Conservation (phyloP, 2,888 invertebrate species). For the Tholera decimalis region DNA sequence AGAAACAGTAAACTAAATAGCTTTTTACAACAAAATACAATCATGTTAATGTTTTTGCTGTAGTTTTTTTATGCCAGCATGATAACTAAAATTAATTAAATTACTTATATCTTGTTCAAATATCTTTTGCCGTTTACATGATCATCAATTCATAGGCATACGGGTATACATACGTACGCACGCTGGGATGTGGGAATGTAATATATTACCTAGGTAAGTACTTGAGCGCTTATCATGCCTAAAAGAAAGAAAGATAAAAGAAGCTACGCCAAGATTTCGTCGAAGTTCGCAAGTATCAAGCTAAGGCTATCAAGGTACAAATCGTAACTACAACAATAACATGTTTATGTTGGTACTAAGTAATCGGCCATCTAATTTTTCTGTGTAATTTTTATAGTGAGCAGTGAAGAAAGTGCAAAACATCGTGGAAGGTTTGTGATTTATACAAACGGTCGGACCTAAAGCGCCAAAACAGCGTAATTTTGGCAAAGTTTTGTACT, state of each 20-base stretch:
- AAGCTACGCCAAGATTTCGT: constrained; percentile 37
- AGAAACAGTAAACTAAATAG: no score
- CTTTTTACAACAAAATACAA: no score
- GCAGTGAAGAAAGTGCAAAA: constrained; percentile 47
- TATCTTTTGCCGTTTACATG: constrained; percentile 3
- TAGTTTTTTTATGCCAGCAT: neutral
- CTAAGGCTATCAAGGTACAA: constrained; percentile 44
- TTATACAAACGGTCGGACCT: constrained; percentile 18
- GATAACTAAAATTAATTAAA: neutral
- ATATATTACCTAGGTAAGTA: neutral
- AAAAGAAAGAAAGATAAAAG: constrained; percentile 14
- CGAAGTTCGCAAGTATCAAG: constrained; percentile 17
- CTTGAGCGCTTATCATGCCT: neutral
- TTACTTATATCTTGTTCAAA: neutral
- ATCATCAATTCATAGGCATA: neutral
- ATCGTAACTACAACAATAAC: constrained; percentile 49
- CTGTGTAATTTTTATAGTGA: constrained; percentile 46
- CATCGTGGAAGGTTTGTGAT: constrained; percentile 13
- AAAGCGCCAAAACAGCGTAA: neutral
- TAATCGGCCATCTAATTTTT: constrained; percentile 63
- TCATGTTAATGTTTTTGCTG: no score
- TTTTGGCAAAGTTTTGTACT: constrained; percentile 25
- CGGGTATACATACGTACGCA: neutral
- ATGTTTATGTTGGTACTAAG: constrained; percentile 57
- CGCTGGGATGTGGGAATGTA: neutral